Base-by-base conservation (phyloP, 1,140 invertebrate genomes). In the Ectropis grisescens region DNA sequence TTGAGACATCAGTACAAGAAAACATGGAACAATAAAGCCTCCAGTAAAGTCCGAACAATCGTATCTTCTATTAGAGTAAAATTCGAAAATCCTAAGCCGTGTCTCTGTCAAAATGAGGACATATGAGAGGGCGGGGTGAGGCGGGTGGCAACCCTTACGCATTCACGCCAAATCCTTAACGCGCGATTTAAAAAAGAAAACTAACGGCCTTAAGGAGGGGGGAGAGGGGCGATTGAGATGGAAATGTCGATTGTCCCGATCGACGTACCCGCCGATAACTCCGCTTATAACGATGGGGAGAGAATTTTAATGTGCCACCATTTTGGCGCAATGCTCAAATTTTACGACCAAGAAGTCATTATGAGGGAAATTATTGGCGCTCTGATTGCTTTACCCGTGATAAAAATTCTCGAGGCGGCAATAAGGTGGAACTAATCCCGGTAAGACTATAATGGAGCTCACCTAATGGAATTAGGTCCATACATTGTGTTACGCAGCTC, bases 261-360 rank as follows among this genome's bases (percentile, higher is more conserved):
- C 55, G 48, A 41, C 65, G 51, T 47, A 29, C 30, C 46, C 56
- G 49, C 58, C 71, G 66, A 71, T 75, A 72, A 75, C 68, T 70
- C 66, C 66, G 45, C 56, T 67, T 74, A 78, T 79, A 79, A 79
- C 71, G 72, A 79, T 70, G 58, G 71, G 66, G 71, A 69, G 74
- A 65, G 74, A 81, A 79, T 80, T 80, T 80, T 80, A 81, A 81
- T 76, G 75, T 72, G 55, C 68, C 69, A 69, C 75, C 75, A 81
- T 81, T 81, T 78, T 78, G 72, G 72, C 72, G 72, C 75, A 75
- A 75, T 74, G 72, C 72, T 78, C 72, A 78, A 80, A 80, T 80
- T 80, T 80, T 80, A 80, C 67, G 75, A 76, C 60, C 70, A 43
- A 58, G 41, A 43, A 72, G 72, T 80, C 72, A 78, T 81, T 78